These are phyloP conservation scores for Meta bourneti DNA, from an alignment of 2,888 invertebrate genomes.

Conservation along the genomic window DNA sequence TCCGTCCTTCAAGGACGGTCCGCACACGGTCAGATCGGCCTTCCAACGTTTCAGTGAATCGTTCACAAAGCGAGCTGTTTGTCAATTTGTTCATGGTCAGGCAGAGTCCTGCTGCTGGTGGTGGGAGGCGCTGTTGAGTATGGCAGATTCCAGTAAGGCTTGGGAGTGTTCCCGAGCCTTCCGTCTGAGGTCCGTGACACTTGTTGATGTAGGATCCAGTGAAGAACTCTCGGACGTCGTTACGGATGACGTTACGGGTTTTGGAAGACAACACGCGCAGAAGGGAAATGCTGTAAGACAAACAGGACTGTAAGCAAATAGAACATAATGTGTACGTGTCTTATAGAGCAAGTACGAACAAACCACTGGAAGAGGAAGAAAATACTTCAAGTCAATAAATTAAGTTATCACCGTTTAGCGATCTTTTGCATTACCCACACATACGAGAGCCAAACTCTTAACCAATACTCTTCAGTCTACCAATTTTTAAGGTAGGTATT, in stretches of 20 bases:
- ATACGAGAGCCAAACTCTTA: too few relatives aligned
- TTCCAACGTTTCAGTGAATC: too few relatives aligned
- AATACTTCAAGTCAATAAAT: too few relatives aligned
- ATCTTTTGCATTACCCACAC: too few relatives aligned
- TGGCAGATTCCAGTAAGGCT: slow-evolving; percentile 85
- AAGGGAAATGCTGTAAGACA: slow-evolving; percentile 84
- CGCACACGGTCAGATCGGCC: too few relatives aligned
- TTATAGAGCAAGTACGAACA: neutral
- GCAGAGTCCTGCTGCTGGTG: slow-evolving; percentile 46
- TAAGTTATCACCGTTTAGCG: too few relatives aligned
- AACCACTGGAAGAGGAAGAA: neutral
- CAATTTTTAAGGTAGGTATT: too few relatives aligned
- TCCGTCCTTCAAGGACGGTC: too few relatives aligned
- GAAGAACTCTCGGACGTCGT: slow-evolving; percentile 78
- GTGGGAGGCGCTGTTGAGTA: slow-evolving; percentile 47
- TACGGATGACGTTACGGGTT: slow-evolving; percentile 85
- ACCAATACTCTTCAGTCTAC: too few relatives aligned
- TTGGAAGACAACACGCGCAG: slow-evolving; percentile 86
- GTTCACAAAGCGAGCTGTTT: too few relatives aligned
- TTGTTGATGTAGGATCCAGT: slow-evolving; percentile 84
- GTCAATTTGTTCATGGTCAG: too few relatives aligned
- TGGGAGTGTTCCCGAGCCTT: slow-evolving; percentile 98
- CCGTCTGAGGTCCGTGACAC: slow-evolving; percentile 93
- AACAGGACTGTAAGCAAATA: neutral
- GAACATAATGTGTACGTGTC: neutral